These are phyloP conservation scores for Lithophane leautieri DNA, from an alignment of 2,888 invertebrate species.

Conservation along the genomic window DNA sequence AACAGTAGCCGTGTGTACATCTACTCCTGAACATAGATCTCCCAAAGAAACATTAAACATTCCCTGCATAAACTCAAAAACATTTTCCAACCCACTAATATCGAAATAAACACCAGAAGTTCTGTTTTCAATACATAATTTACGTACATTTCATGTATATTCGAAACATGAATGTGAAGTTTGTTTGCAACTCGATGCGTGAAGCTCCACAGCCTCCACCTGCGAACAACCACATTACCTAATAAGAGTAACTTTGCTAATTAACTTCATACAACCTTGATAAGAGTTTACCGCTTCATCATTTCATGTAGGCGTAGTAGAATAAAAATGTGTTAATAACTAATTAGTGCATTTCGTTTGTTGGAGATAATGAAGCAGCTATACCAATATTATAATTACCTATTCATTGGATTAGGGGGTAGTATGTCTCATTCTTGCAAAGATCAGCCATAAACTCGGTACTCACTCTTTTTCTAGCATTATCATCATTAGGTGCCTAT, in stretches of 20 bases:
- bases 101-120: slow-evolving; percentile 23
- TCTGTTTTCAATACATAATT: slow-evolving; percentile 33
- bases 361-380: neutral
- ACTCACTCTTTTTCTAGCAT: neutral
- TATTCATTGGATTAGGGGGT: neutral
- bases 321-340: slow-evolving; percentile 15
- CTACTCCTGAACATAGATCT: neutral
- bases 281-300: slow-evolving; percentile 61
- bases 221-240: slow-evolving; percentile 41
- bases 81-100: neutral
- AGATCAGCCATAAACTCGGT: neutral
- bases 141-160: slow-evolving; percentile 49
- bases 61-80: neutral
- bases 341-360: neutral
- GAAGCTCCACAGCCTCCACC: slow-evolving; percentile 31
- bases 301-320: slow-evolving; percentile 28
- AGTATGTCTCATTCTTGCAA: neutral
- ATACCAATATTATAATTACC: no score
- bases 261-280: slow-evolving; percentile 68
- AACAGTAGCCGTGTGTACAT: no score
- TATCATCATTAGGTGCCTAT: neutral
- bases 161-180: slow-evolving; percentile 48
- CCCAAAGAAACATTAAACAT: neutral
- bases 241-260: slow-evolving; percentile 68
- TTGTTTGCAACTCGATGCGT: slow-evolving; percentile 53